Conservation (phyloP, 2,797 vertebrate species). For the Sebastiscus albofasciatus region DNA sequence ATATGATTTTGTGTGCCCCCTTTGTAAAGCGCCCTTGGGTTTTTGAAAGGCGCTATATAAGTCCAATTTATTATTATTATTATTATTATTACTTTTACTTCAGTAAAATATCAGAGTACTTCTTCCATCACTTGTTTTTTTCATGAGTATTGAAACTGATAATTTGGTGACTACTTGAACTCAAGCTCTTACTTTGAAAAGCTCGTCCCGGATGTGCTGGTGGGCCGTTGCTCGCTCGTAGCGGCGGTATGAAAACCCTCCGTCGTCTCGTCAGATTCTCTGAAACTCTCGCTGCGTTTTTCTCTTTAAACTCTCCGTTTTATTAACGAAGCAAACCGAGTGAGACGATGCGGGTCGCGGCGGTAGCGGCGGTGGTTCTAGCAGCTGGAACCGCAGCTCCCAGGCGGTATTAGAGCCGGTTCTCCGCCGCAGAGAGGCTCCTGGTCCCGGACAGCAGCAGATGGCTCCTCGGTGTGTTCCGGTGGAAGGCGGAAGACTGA, state of each 20-base stretch:
- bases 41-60: no score
- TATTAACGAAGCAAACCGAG: neutral
- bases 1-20: no score
- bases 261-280: constrained; percentile 21
- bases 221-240: neutral
- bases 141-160: neutral
- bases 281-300: constrained; percentile 42
- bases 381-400: neutral
- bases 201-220: constrained; percentile 8
- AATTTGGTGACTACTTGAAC: neutral
- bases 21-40: no score
- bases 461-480: constrained; percentile 60
- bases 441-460: constrained; percentile 42
- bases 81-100: no score
- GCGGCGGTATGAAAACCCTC: constrained; percentile 41
- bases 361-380: neutral
- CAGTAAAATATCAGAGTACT: no score
- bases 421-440: constrained; percentile 16
- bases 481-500: constrained; percentile 67
- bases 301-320: neutral
- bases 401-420: neutral
- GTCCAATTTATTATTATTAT: no score
- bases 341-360: constrained; percentile 20
- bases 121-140: no score
- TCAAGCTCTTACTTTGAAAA: constrained; percentile 50